Evolutionary conservation across 2,113 vertebrate genomes (phyloP).

Genomic region (Piaya cayana): DNA sequence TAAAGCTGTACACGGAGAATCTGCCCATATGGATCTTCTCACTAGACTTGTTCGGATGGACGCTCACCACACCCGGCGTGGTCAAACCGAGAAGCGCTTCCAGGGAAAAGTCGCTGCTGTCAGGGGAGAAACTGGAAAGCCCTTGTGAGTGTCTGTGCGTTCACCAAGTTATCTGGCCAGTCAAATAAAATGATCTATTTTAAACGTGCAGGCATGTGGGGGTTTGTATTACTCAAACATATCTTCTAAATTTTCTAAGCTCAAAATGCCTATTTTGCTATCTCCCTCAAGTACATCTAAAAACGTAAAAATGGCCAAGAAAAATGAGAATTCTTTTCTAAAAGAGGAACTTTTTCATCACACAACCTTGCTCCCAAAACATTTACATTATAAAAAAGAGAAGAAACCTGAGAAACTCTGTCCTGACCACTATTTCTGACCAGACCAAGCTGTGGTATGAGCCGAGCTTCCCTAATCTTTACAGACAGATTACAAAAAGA

Average conservation of each 20-base stretch:
- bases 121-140: background rate
- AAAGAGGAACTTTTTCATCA: background rate
- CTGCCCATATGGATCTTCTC: background rate
- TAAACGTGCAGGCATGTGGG: background rate
- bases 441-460: background rate
- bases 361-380: too few species aligned
- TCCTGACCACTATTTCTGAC: background rate
- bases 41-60: accelerated
- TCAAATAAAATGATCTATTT: background rate
- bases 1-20: background rate
- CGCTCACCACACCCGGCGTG: accelerated
- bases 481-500: background rate
- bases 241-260: background rate
- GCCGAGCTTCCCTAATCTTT: background rate
- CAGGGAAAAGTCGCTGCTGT: background rate
- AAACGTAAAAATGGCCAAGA: background rate
- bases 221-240: background rate
- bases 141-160: background rate
- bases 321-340: background rate
- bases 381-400: background rate
- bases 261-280: background rate
- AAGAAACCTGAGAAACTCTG: background rate
- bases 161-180: background rate
- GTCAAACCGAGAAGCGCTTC: background rate
- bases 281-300: background rate